Percentiles rank a stretch among this genome's conserved stretches.
Evolutionary conservation across 2,113 vertebrate species (phyloP).

Genomic region (Osmerus mordax): DNA sequence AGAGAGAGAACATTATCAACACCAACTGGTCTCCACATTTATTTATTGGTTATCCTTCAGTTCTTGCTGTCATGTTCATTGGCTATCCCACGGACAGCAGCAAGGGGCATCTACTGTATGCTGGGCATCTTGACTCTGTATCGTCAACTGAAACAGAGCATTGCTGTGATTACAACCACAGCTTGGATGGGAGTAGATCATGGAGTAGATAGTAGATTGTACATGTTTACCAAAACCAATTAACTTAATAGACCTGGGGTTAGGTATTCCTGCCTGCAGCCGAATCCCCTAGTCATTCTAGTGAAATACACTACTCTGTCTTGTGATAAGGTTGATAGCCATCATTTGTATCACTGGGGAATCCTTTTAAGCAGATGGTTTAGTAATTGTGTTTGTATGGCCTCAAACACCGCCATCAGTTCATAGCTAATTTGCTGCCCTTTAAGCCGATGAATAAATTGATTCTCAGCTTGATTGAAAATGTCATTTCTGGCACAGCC

Average conservation of each 20-base stretch:
- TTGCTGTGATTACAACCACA: too few species aligned
- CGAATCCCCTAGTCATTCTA: too few species aligned
- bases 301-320: constrained; percentile 38
- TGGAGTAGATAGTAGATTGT: too few species aligned
- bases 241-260: too few species aligned
- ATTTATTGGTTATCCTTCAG: constrained; percentile 16
- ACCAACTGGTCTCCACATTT: constrained; percentile 35
- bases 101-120: too few species aligned
- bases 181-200: too few species aligned
- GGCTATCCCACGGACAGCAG: too few species aligned
- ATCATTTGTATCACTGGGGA: constrained; percentile 26
- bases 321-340: constrained; percentile 44
- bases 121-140: too few species aligned
- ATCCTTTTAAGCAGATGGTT: constrained; percentile 38
- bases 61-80: too few species aligned
- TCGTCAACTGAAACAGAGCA: too few species aligned
- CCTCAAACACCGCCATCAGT: constrained; percentile 21
- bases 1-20: neutral
- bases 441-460: constrained; percentile 43
- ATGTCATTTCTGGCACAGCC: constrained; percentile 41
- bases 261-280: too few species aligned
- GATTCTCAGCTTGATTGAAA: constrained; percentile 55
- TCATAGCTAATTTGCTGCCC: constrained; percentile 24
- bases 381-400: constrained; percentile 41
- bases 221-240: too few species aligned